Conservation (phyloP, 2,797 vertebrate genomes). For the Chelidonichthys spinosus region DNA sequence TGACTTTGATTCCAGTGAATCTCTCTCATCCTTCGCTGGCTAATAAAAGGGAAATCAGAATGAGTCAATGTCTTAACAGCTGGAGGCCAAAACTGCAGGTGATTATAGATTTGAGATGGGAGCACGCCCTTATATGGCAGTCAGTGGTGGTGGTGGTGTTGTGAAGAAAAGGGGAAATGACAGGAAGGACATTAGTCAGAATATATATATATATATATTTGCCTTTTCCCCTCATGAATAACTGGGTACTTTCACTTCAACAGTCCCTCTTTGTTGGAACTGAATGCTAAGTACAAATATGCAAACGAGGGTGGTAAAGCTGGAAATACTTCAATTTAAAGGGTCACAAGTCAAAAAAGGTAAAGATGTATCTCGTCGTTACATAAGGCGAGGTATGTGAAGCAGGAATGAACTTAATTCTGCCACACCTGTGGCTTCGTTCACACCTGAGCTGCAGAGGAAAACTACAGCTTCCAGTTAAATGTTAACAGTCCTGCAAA, state of each 20-base stretch:
- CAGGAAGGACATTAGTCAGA: neutral
- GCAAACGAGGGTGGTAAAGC: neutral
- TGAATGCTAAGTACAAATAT: neutral
- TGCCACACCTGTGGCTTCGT: constrained; percentile 17
- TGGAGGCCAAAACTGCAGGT: neutral
- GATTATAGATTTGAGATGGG: neutral
- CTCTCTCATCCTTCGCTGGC: neutral
- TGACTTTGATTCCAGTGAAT: neutral
- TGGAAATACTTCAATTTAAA: neutral
- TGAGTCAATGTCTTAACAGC: neutral
- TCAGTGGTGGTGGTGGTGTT: neutral
- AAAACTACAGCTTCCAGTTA: no score
- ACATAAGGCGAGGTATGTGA: neutral
- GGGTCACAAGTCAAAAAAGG: neutral
- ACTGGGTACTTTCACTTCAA: neutral
- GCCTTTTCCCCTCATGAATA: no score
- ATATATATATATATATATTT: neutral
- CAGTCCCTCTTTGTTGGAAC: neutral
- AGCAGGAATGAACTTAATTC: neutral
- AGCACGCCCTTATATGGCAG: neutral
- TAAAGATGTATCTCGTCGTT: no score
- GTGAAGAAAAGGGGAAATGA: no score
- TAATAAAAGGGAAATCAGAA: neutral
- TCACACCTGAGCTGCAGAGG: neutral
- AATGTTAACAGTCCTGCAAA: constrained; percentile 10